Evolutionary conservation across 2,888 invertebrate genomes (phyloP).

Genomic region (Aporophyla nigra): DNA sequence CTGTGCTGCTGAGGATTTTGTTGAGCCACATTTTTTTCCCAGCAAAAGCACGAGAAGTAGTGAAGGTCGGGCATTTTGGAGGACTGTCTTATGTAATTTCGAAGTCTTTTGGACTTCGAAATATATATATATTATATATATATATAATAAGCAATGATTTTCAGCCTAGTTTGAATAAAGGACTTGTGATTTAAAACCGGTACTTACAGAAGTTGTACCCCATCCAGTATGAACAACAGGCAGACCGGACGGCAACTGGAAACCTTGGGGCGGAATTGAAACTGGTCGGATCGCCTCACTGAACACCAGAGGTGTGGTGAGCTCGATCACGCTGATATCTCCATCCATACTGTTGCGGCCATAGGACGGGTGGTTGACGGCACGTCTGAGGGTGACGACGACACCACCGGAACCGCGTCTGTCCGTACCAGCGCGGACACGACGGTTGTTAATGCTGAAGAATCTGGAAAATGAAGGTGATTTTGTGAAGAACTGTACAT

Average conservation of each 20-base stretch:
- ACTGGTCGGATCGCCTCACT: slow-evolving; percentile 45
- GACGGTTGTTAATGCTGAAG: slow-evolving; percentile 56
- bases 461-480: slow-evolving; percentile 30
- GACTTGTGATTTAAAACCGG: background rate
- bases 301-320: slow-evolving; percentile 59
- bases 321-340: slow-evolving; percentile 70
- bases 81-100: no score
- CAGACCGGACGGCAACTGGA: slow-evolving; percentile 54
- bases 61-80: no score
- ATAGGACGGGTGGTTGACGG: slow-evolving; percentile 71
- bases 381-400: slow-evolving; percentile 47
- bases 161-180: no score
- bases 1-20: no score
- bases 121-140: no score
- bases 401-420: slow-evolving; percentile 68
- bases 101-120: no score
- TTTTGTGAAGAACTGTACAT: background rate
- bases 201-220: slow-evolving; percentile 70
- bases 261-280: slow-evolving; percentile 54
- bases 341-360: slow-evolving; percentile 59
- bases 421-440: slow-evolving; percentile 72
- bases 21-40: no score
- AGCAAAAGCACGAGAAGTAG: no score
- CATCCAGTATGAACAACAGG: slow-evolving; percentile 74
- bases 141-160: no score